Evolutionary conservation across 2,113 vertebrate genomes (phyloP).

Genomic region (Mobula birostris): DNA sequence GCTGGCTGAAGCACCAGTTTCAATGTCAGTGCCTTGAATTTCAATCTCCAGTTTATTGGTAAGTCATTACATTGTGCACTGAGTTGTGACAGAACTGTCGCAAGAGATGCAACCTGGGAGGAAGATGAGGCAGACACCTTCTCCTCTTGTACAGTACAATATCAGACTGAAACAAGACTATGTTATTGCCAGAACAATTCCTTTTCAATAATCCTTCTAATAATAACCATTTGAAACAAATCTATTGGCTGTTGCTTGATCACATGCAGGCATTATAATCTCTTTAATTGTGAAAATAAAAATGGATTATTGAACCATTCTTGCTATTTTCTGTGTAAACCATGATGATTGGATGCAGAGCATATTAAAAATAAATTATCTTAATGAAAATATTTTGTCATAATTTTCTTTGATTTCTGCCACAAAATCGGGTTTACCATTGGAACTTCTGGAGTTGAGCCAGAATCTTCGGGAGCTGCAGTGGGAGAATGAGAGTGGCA

Average conservation of each 20-base stretch:
- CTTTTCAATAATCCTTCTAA: not conserved
- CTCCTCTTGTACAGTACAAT: constrained; percentile 6
- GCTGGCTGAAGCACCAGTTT: not conserved
- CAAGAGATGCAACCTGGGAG: not conserved
- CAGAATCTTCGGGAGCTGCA: not conserved
- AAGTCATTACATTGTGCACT: constrained; percentile 16
- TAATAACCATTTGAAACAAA: not conserved
- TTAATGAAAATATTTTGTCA: not conserved
- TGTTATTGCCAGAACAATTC: not conserved
- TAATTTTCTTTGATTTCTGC: not conserved
- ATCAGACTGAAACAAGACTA: constrained; percentile 12
- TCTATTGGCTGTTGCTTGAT: not conserved
- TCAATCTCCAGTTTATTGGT: constrained; percentile 16
- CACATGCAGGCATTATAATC: not conserved
- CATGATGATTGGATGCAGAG: not conserved
- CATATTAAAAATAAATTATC: not conserved
- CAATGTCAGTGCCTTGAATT: constrained; percentile 24
- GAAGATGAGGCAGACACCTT: constrained; percentile 23
- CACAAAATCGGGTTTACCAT: not conserved
- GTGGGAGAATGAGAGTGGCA: not conserved
- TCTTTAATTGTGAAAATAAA: not conserved
- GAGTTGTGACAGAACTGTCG: constrained; percentile 14
- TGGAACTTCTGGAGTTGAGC: not conserved
- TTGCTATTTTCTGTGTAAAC: not conserved
- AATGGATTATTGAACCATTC: not conserved